A percentile compares a stretch with the other conserved stretches of the same genome.
These are phyloP conservation scores for Picathartes gymnocephalus DNA, from an alignment of 2,113 vertebrate species.

Conservation along the genomic window DNA sequence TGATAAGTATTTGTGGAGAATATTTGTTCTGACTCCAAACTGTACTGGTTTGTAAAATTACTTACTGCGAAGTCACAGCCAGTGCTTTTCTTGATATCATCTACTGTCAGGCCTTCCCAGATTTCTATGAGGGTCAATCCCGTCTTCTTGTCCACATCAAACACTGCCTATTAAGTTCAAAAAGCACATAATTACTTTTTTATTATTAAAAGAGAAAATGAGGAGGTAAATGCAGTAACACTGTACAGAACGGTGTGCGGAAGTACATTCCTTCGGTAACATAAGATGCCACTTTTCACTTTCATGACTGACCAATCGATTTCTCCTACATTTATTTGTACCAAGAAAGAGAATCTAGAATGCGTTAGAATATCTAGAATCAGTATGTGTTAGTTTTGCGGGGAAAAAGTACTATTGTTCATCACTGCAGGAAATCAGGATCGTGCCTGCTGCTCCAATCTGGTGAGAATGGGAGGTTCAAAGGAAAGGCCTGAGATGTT, in stretches of 20 bases:
- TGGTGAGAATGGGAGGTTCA: background rate
- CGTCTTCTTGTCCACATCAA: slow-evolving; percentile 89
- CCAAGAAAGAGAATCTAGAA: background rate
- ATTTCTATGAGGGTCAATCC: slow-evolving; percentile 91
- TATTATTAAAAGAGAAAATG: background rate
- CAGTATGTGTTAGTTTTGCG: background rate
- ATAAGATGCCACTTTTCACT: background rate
- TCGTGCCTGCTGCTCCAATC: background rate
- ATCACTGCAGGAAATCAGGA: background rate
- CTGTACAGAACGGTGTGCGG: background rate
- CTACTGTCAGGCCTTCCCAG: slow-evolving; percentile 87
- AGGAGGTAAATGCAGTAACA: background rate
- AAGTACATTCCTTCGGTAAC: background rate
- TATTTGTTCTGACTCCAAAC: background rate
- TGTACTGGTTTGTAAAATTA: background rate
- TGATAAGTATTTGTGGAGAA: background rate
- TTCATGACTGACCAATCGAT: background rate
- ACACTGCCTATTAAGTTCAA: slow-evolving; percentile 82
- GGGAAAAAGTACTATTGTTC: background rate
- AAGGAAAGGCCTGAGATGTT: background rate
- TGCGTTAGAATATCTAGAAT: background rate
- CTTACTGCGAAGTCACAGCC: slow-evolving; percentile 88
- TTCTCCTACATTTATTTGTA: background rate
- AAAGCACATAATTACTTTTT: background rate
- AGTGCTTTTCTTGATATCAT: slow-evolving; percentile 90